A percentile compares a stretch with the other conserved stretches of the same genome.
These are phyloP conservation scores for Cyanoderma ruficeps DNA, from an alignment of 2,113 vertebrate genomes.

Conservation along the genomic window DNA sequence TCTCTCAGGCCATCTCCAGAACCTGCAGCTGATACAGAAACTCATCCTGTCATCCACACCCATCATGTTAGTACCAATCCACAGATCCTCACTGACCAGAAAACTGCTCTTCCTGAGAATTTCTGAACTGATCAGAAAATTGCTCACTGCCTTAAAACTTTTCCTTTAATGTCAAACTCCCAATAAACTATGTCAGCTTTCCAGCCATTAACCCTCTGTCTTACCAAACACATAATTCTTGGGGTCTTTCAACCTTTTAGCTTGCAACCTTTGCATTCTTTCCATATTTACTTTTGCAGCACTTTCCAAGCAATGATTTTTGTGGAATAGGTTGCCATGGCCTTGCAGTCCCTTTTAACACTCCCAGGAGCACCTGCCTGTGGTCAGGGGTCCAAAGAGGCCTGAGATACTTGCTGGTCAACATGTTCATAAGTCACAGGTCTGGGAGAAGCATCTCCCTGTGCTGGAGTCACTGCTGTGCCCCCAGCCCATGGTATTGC, in stretches of 20 bases:
- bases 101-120: neutral
- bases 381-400: neutral
- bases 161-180: neutral
- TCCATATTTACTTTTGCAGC: neutral
- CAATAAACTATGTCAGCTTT: neutral
- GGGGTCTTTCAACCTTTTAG: neutral
- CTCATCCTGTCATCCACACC: too few relatives aligned
- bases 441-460: neutral
- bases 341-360: neutral
- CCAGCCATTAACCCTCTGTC: neutral
- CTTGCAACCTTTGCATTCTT: neutral
- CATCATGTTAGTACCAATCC: neutral
- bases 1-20: neutral
- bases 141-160: neutral
- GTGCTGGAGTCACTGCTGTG: neutral
- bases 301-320: neutral
- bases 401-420: neutral
- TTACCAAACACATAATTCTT: neutral
- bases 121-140: neutral
- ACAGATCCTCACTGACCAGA: neutral
- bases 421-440: neutral
- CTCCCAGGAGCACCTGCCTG: neutral
- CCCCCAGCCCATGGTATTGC: accelerated
- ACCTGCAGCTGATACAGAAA: neutral
- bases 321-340: neutral